A percentile compares a stretch with the other conserved stretches of the same genome.
These are phyloP conservation scores for Plagiodera versicolora DNA, from an alignment of 2,888 invertebrate species.

Conservation along the genomic window DNA sequence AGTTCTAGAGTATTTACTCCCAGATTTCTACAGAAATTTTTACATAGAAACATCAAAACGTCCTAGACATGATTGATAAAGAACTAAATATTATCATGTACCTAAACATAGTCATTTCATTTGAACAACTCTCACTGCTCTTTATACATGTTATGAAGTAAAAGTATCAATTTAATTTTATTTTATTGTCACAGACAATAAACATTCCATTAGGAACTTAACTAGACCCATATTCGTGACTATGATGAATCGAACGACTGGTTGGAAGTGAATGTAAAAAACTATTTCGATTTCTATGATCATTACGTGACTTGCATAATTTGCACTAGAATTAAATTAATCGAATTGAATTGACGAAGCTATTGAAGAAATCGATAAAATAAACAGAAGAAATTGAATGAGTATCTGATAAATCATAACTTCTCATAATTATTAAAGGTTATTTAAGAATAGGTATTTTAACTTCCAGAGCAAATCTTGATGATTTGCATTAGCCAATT, in stretches of 20 bases:
- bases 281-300: slow-evolving; percentile 19
- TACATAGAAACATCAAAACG: no score
- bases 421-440: no score
- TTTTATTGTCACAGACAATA: neutral
- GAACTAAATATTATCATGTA: no score
- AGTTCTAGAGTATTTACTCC: no score
- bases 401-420: no score
- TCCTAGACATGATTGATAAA: no score
- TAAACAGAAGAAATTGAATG: no score
- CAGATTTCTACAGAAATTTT: no score
- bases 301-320: slow-evolving; percentile 14
- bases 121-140: neutral
- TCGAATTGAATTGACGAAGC: neutral
- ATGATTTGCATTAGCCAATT: no score
- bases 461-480: no score
- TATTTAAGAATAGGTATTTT: no score
- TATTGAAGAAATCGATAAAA: neutral
- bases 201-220: slow-evolving; percentile 13
- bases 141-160: slow-evolving; percentile 15
- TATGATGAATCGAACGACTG: neutral
- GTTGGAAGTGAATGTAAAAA: slow-evolving; percentile 3
- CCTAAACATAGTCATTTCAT: no score
- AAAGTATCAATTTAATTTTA: slow-evolving; percentile 17
- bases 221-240: slow-evolving; percentile 3
- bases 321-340: neutral